Conservation (phyloP, 2,888 invertebrate species). For the Poecilus cupreus region DNA sequence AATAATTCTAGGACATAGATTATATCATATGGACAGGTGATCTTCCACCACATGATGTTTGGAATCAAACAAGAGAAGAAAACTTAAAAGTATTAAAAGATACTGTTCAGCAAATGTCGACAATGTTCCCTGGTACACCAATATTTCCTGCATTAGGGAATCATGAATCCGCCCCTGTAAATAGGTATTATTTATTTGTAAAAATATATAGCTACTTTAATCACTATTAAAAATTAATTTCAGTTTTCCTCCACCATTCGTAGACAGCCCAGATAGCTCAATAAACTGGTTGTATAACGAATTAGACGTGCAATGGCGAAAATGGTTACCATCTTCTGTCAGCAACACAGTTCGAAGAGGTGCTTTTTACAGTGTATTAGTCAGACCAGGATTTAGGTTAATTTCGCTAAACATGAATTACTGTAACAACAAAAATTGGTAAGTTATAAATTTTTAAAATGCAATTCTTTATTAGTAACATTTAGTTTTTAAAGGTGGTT, state of each 20-base stretch:
- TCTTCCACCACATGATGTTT: slow-evolving; percentile 95
- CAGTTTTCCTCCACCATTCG: slow-evolving; percentile 92
- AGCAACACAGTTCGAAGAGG: slow-evolving; percentile 90
- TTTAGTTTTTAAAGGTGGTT: slow-evolving; percentile 80
- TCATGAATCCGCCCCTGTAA: slow-evolving; percentile 96
- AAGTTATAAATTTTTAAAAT: slow-evolving; percentile 62
- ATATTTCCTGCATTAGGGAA: slow-evolving; percentile 97
- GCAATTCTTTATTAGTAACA: not conserved
- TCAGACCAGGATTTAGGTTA: slow-evolving; percentile 91
- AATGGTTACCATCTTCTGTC: slow-evolving; percentile 92
- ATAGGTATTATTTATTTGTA: slow-evolving; percentile 79
- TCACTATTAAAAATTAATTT: slow-evolving; percentile 62
- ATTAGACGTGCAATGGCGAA: slow-evolving; percentile 91
- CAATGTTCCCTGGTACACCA: slow-evolving; percentile 92
- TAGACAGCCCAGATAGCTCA: slow-evolving; percentile 85
- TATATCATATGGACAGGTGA: slow-evolving; percentile 98
- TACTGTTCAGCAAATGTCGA: slow-evolving; percentile 88
- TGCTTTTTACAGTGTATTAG: slow-evolving; percentile 93
- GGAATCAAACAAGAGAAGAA: slow-evolving; percentile 93
- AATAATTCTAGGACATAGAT: slow-evolving; percentile 84
- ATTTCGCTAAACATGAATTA: slow-evolving; percentile 98
- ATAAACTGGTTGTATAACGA: slow-evolving; percentile 96
- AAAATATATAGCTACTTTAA: too few relatives aligned
- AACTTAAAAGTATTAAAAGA: slow-evolving; percentile 90
- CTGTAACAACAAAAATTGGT: slow-evolving; percentile 97